Base-by-base conservation (phyloP, 2,113 vertebrate species). In the Picathartes gymnocephalus region DNA sequence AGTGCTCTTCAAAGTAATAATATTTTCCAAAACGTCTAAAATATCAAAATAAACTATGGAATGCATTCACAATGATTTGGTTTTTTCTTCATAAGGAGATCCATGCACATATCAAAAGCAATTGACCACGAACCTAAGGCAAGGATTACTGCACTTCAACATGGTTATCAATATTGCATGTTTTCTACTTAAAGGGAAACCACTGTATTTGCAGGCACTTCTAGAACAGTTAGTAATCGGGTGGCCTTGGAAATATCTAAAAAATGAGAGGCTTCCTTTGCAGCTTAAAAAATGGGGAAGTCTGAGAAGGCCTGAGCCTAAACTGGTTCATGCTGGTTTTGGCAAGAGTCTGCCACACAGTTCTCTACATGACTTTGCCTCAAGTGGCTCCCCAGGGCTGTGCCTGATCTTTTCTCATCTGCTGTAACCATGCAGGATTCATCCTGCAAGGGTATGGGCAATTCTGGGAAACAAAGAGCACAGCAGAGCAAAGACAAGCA, bases 1-100 rank as follows among this genome's bases (percentile, higher is more conserved):
- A 86, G 33, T 35, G 53, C 54, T 92, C 73, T 92, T 94, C 89
- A 91, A 96, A 96, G 94, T 53, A 93, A 90, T 42, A 57, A 4
- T 16, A 33, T 37, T 78, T 90, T 81, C 11, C 1, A 9, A n/a
- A 69, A 76, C 39, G 31, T n/a, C 66, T 50, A 51, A 93, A 88
- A 66, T 60, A 93, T 4, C 42, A 64, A 83, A 95, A 92, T 39
- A 81, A 92, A 78, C 22, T 64, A 58, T 33, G 27, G 83, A 86
- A 56, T 53, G 54, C 27, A 80, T 70, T 81, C 51, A 92, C 8
- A 76, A 54, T 27, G 1, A 25, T 54, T 53, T 51, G 35, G 0
- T 19, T 23, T 37, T 68, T 77, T 7, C 6, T 81, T 76, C 48
- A 25, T 39, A 40, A 90, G 37, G 15, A 88, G 90, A 68, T 56